Conservation (phyloP, 2,888 invertebrate species). For the Steinernema scapterisci region DNA sequence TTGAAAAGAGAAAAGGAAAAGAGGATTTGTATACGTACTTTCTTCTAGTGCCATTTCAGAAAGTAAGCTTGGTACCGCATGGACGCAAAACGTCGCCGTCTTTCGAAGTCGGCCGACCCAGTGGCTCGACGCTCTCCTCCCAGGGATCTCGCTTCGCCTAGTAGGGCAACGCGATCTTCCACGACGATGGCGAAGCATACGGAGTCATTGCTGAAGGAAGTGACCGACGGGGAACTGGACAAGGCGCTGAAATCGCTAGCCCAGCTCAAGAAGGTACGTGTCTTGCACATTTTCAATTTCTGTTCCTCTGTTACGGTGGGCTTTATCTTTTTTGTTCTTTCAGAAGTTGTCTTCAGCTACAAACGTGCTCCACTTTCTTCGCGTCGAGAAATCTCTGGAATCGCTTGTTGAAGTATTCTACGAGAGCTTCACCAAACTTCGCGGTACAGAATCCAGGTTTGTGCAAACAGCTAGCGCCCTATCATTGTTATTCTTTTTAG, state of each 20-base stretch:
- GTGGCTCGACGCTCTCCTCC: conserved; percentile 7
- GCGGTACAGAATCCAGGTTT: background rate
- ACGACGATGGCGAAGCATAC: background rate
- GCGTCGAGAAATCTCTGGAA: background rate
- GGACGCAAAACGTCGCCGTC: conserved; percentile 23
- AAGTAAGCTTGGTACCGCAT: background rate
- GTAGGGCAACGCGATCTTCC: background rate
- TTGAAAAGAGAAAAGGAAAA: no score
- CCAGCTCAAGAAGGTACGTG: conserved; percentile 11
- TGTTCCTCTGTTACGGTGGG: no score
- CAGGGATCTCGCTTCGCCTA: background rate
- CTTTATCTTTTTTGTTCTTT: no score
- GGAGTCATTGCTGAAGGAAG: background rate
- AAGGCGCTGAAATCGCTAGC: conserved; percentile 2
- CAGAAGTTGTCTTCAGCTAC: background rate
- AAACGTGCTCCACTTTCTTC: background rate
- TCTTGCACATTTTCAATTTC: background rate
- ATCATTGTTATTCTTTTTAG: conserved; percentile 8
- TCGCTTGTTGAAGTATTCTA: background rate
- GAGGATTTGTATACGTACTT: no score
- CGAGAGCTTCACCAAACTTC: conserved; percentile 6
- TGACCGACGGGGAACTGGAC: background rate
- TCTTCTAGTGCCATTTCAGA: background rate
- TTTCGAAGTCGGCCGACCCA: conserved; percentile 26
- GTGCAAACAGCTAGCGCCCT: background rate